Base-by-base conservation (phyloP, 2,888 invertebrate species). In the Drosophila longiperda region DNA sequence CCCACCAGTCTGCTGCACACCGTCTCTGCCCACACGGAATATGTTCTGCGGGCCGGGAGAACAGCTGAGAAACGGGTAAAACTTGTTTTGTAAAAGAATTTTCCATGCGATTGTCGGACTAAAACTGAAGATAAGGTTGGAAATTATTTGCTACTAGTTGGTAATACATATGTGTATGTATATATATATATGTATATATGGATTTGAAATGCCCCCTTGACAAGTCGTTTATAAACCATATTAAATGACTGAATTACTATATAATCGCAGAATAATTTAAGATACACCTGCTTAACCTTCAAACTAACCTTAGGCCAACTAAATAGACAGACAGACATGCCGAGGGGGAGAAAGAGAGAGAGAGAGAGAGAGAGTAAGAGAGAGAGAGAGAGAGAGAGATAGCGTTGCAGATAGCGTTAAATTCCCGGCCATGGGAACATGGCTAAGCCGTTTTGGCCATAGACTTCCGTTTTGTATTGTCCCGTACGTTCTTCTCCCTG, bases 1-100 rank as follows among this genome's bases (percentile, higher is more conserved):
- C 23, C 40, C 57, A 26, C 26, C 23, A 6, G 20, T 32, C 29
- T 29, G 40, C 29, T 15, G 15, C 55, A 29, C 26, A 45, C 58
- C 42, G 9, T 29, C 33, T 20, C 33, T 17, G 36, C 73, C 65
- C 68, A 73, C 67, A 50, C 63, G 26, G 32, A 33, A 61, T 32
- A 36, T 49, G 29, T 48, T 20, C 55, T 55, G 66, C 29, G 68
- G 66, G 57, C 57, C 57, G 45, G 20, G 48, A 49, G 66, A 70
- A 64, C 62, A 73, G 73, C 64, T 75, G 80, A 66, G 70, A 81
- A 90, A 87, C 87, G 89, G 72, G 87, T 87, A 64, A 77, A 89
- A 87, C 87, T 88, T 53, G 87, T 87, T 87, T 90, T 76, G 53
- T 70, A 78, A 88, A 90, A 83, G 80, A 86, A 86, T 87, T 87